Base-by-base conservation (phyloP, 2,113 vertebrate genomes). In the Hystrix cristata region DNA sequence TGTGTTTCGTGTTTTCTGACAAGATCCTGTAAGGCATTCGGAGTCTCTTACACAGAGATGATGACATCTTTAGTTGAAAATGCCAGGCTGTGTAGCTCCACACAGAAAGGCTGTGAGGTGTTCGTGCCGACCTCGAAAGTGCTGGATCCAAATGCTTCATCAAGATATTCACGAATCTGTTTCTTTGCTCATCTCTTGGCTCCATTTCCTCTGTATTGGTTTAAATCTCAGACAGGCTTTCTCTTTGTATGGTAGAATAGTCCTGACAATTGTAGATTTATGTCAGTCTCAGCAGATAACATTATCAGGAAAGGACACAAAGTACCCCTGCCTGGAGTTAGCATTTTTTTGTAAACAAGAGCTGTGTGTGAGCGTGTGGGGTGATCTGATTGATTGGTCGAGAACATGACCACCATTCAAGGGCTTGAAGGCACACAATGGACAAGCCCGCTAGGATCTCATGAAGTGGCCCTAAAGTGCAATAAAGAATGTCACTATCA, bases 31-130 rank as follows among this genome's bases (percentile, higher is more conserved):
- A 5, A 62, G 21, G 5, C 78, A 51, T 86, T 67, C 65, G 57
- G 5, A 74, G 7, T 87, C 5, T 86, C 46, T 46, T 57, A 29
- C 0, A 60, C 0, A 3, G 21, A 87, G 2, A 7, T 55, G 8
- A 48, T 57, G 9, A 74, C 84, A 84, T 97, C 19, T 23, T 72
- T 46, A 12, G 5, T 62, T 62, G 60, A 82, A 76, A 89, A 65
- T n/a, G 12, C 8, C 27, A 69, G 8, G 2, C 7, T 34, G 0
- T 59, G 23, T 34, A 87, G 23, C 12, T 87, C 53, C 51, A 7
- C 31, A 19, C 1, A 55, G 38, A 83, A 83, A 79, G 7, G 5
- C 15, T 80, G 4, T n/a, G 11, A 82, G 43, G 8, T n/a, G 5
- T 25, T 82, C 16, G 16, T 43, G 46, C 60, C 82, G 16, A 27